Base-by-base conservation (phyloP, 2,888 invertebrate species). In the Catocala nupta region DNA sequence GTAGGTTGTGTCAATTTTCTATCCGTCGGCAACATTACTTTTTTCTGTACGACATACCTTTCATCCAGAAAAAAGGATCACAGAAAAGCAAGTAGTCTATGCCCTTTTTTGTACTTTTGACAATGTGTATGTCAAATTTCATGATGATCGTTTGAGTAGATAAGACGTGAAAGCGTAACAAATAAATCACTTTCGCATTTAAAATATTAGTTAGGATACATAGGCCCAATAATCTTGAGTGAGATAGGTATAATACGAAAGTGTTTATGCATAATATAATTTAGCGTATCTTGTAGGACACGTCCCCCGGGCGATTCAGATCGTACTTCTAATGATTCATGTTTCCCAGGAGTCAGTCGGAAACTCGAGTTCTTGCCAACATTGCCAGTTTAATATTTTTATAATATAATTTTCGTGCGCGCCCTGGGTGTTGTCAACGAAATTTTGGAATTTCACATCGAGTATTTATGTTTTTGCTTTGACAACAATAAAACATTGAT, bases 251-350 rank as follows among this genome's bases (percentile, higher is more conserved):
- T 45, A 13, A 5, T 42, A 56, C 48, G 50, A 36, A 56, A 58
- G 42, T 49, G 61, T 59, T 63, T 74, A 52, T 63, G 54, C 63
- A 66, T 62, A 56, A 56, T 33, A 56, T 56, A 43, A 56, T 56
- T 49, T 50, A 12, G 56, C 43, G 5, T 16, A 9, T 43, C 49
- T 49, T 33, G 13, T 10, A 50, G 16, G 10, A 43, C n/a, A 12
- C 11, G 53, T 59, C 53, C 43, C 49, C 16, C 3, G 48, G 48
- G 59, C 33, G 7, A 16, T 59, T 9, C 12, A 16, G 11, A 48
- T 11, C 12, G 45, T 55, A 64, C 64, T 55, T 51, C 59, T 73
- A 73, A 65, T 73, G 70, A 71, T 65, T 62, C 52, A 71, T 65
- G 42, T 48, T 39, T 70, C 71, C 65, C 71, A n/a, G 6, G 71